Percentiles rank a stretch among this genome's conserved stretches.
Evolutionary conservation across 2,888 invertebrate species (phyloP).

Genomic region (Lasioglossum oenotherae): DNA sequence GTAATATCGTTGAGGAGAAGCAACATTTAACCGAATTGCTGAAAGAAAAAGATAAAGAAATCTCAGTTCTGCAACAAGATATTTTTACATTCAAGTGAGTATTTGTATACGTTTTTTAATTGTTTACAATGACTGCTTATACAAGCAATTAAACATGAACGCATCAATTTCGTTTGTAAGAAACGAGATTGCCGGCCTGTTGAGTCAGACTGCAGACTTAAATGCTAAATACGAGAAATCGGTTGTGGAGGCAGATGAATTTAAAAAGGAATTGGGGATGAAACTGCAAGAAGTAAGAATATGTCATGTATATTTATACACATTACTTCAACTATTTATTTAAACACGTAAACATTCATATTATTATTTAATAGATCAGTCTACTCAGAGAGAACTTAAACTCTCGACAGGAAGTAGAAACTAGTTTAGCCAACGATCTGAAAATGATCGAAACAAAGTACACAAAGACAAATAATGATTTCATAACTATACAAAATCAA

Average conservation of each 20-base stretch:
- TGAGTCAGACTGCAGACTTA: constrained; percentile 31
- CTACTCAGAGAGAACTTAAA: constrained; percentile 38
- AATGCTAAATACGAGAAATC: constrained; percentile 23
- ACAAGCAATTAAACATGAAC: neutral
- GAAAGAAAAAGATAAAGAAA: constrained; percentile 31
- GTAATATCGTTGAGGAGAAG: constrained; percentile 42
- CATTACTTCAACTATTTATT: neutral
- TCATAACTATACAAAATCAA: constrained; percentile 23
- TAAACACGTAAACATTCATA: constrained; percentile 1
- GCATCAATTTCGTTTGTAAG: constrained; percentile 20
- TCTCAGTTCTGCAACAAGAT: constrained; percentile 42
- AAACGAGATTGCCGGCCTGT: constrained; percentile 33
- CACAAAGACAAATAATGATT: constrained; percentile 20
- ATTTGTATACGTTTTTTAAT: neutral
- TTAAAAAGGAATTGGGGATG: constrained; percentile 1
- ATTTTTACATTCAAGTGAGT: constrained; percentile 45
- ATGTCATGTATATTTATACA: neutral
- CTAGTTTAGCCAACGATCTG: constrained; percentile 40
- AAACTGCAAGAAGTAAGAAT: constrained; percentile 31
- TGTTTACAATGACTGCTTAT: neutral
- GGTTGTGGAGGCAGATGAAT: neutral
- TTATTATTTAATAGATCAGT: constrained; percentile 26
- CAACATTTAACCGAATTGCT: constrained; percentile 13
- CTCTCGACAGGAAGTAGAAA: constrained; percentile 40
- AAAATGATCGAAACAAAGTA: constrained; percentile 33